Conservation (phyloP, 2,888 invertebrate genomes). For the Tolmerus cingulatus region DNA sequence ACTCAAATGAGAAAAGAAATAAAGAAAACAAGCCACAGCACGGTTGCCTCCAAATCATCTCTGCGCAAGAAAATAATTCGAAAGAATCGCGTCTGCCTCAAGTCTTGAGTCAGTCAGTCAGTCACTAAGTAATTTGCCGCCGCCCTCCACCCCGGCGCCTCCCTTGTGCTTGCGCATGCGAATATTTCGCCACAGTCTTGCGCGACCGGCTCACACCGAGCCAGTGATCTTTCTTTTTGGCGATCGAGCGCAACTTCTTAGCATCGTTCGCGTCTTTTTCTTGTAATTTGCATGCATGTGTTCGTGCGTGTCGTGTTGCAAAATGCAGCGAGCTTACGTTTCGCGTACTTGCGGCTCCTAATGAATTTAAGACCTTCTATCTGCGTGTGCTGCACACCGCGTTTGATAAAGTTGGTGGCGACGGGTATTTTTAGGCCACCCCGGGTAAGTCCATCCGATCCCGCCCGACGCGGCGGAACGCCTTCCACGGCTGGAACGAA, state of each 20-base stretch:
- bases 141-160: neutral
- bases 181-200: neutral
- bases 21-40: neutral
- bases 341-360: neutral
- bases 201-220: neutral
- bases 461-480: neutral
- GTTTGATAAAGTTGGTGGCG: neutral
- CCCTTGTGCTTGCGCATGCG: neutral
- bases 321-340: neutral
- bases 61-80: neutral
- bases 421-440: neutral
- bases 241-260: neutral
- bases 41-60: neutral
- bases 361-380: constrained; percentile 4
- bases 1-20: neutral
- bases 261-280: neutral
- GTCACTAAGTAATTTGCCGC: neutral
- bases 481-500: neutral
- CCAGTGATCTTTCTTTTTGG: neutral
- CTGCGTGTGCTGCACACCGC: neutral
- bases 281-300: neutral
- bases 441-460: neutral
- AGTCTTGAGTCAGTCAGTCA: neutral
- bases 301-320: neutral
- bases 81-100: neutral